Base-by-base conservation (phyloP, 2,888 invertebrate genomes). In the Agonopterix heracliana region DNA sequence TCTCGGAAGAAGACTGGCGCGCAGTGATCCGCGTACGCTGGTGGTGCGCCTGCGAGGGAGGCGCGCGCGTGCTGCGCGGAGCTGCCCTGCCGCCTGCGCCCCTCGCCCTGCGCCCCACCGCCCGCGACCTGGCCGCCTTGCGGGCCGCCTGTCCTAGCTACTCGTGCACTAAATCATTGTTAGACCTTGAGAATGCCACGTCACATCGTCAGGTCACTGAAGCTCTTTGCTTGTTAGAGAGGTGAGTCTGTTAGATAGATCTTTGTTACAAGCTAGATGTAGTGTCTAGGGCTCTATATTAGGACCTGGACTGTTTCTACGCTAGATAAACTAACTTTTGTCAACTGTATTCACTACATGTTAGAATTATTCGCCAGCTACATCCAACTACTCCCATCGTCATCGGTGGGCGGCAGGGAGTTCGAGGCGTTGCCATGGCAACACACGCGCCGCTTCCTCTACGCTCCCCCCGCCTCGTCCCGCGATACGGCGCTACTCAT, bases 131-230 rank as follows among this genome's bases (percentile, higher is more conserved):
- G 38, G 64, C 73, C 0, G 64, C 78, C 9, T 64, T 93, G 35
- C 88, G 89, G 58, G 78, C 81, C 0, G 89, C 91, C 5, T 90
- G 89, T 46, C 79, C 91, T 0, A 64, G 85, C 45, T 86, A 83
- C 66, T 87, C 89, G 40, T 85, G 90, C 41, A 77, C 89, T 2
- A 85, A 82, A 45, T 89, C 90, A 49, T 68, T 93, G 44, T 75
- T 89, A 36, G 83, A 84, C 17, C 79, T 94, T 47, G 92, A 93
- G 65, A 93, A 92, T 66, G 92, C 92, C 0, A 91, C 91, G 0
- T 85, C 90, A 0, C 93, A 93, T 62, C 74, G 73, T 50, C 84
- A 86, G 54, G 92, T 93, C 3, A 75, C 75, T 12, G 89, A 90
- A 38, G 88, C 91, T 0, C 67, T 93, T 9, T 79, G 89, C 58